These are phyloP conservation scores for Alethe castanea DNA, from an alignment of 2,113 vertebrate species.

Conservation along the genomic window DNA sequence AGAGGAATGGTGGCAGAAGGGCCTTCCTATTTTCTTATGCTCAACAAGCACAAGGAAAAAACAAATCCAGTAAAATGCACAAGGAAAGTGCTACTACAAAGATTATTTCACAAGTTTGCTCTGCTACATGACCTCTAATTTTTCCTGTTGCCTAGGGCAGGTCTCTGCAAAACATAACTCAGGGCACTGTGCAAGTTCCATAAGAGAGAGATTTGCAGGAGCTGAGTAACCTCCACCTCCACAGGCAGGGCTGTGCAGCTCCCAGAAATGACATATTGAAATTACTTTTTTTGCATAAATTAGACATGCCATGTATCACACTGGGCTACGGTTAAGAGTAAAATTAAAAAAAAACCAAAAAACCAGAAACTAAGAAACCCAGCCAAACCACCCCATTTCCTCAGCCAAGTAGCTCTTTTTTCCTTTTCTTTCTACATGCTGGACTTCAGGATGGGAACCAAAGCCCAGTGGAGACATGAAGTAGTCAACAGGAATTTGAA, in stretches of 20 bases:
- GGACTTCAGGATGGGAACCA: background rate
- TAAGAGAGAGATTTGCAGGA: background rate
- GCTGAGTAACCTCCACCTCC: background rate
- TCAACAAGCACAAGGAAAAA: background rate
- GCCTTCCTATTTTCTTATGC: background rate
- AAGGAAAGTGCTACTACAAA: background rate
- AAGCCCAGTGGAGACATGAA: background rate
- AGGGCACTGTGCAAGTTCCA: background rate
- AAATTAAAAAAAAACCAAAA: background rate
- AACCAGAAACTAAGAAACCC: too few relatives aligned
- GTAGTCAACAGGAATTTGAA: background rate
- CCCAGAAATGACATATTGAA: background rate
- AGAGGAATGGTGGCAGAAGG: background rate
- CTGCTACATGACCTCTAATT: background rate
- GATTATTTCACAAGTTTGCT: background rate
- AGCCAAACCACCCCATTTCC: background rate
- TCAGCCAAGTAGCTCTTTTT: background rate
- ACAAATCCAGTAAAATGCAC: background rate
- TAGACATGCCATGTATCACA: background rate
- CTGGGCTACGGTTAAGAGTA: rapidly evolving
- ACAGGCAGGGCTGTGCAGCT: background rate
- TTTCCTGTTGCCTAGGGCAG: background rate
- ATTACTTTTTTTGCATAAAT: background rate
- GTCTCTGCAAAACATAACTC: background rate
- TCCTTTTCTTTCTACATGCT: background rate